Conservation (phyloP, 2,888 invertebrate genomes). For the Amblyjoppa proteus region DNA sequence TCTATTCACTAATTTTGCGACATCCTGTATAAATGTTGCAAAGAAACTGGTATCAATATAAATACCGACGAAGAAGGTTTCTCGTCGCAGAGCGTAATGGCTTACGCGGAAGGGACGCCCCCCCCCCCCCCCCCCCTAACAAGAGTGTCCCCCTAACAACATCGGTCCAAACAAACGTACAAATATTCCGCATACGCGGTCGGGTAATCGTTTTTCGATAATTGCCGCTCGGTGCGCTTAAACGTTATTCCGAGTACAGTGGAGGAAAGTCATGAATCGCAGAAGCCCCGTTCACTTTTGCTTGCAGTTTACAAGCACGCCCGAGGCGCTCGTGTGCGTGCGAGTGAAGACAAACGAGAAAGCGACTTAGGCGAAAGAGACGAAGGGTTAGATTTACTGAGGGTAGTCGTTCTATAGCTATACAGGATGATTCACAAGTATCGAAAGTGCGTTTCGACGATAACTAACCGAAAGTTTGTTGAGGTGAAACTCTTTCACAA, state of each 20-base stretch:
- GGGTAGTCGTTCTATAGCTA: not conserved
- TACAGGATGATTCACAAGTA: slow-evolving; percentile 3
- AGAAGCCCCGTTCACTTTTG: slow-evolving; percentile 30
- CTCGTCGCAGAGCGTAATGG: slow-evolving; percentile 16
- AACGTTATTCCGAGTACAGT: slow-evolving; percentile 48
- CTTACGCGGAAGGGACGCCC: slow-evolving; percentile 1
- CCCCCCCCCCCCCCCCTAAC: not conserved
- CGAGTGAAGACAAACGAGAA: slow-evolving; percentile 45
- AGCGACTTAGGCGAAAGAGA: slow-evolving; percentile 25
- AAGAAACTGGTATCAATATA: not conserved
- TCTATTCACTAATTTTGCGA: not conserved
- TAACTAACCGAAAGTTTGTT: too few species aligned
- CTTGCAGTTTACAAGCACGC: slow-evolving; percentile 8
- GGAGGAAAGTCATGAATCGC: slow-evolving; percentile 30
- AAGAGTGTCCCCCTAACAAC: slow-evolving; percentile 47
- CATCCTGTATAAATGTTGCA: not conserved
- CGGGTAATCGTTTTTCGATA: slow-evolving; percentile 70
- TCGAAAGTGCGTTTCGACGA: not conserved
- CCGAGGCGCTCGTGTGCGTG: slow-evolving; percentile 9
- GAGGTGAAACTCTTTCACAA: too few species aligned
- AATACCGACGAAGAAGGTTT: not conserved
- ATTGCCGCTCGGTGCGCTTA: slow-evolving; percentile 59
- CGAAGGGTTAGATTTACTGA: not conserved
- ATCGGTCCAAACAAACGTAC: slow-evolving; percentile 58
- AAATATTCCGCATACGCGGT: slow-evolving; percentile 64